phyloP scores from a whole-genome alignment of 1,140 invertebrate species.

The Diorhabda carinulata region DNA sequence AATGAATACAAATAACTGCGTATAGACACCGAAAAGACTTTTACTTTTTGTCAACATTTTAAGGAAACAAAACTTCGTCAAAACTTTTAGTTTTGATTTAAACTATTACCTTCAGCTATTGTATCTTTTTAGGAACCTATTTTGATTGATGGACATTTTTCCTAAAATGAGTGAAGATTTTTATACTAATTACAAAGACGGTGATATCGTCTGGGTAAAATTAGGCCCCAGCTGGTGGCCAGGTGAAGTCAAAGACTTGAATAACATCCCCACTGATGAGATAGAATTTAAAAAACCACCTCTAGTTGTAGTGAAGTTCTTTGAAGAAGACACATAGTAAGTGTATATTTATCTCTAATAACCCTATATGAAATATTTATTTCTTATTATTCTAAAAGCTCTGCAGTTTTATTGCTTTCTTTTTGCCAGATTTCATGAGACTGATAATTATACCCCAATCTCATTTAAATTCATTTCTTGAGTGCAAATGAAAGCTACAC shows the following conservation, averaged over 20 bases:
- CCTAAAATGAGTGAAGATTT: conserved; percentile 60
- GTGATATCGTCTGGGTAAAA: conserved; percentile 80
- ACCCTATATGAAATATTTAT: no score
- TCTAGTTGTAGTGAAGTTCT: conserved; percentile 75
- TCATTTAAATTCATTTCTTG: no score
- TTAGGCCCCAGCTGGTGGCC: conserved; percentile 74
- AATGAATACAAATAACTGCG: no score
- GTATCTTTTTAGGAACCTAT: background rate
- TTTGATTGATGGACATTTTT: background rate
- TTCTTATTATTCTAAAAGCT: no score
- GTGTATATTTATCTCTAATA: conserved; percentile 37
- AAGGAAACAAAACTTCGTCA: background rate
- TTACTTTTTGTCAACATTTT: no score
- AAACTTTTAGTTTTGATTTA: background rate
- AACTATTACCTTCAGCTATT: no score
- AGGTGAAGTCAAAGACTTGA: conserved; percentile 63
- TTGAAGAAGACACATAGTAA: conserved; percentile 77
- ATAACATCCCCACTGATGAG: conserved; percentile 60
- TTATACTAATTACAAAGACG: conserved; percentile 60
- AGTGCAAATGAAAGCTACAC: no score
- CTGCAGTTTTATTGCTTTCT: no score
- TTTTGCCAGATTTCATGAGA: no score
- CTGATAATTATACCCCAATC: no score
- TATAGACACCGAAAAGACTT: no score
- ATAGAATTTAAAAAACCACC: conserved; percentile 63